Evolutionary conservation across 1,140 invertebrate species (phyloP).

Genomic region (Xylocopa sonorina): DNA sequence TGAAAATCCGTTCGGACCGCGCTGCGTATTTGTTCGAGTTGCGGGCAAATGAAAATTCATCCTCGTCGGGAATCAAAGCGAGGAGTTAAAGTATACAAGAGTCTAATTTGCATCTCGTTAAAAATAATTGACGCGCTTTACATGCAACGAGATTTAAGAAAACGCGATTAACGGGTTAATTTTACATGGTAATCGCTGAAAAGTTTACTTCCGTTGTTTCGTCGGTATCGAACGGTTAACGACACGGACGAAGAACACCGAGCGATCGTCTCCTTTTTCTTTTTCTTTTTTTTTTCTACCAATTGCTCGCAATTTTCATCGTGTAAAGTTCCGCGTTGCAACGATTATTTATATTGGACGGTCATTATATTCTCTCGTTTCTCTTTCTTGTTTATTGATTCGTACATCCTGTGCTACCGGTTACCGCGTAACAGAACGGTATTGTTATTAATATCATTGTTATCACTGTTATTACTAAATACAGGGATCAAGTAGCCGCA

Average conservation of each 20-base stretch:
- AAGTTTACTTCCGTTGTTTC: background rate
- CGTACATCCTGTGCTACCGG: no score
- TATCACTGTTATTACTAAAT: background rate
- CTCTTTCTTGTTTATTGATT: background rate
- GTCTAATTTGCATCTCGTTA: constrained; percentile 9
- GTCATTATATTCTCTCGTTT: no score
- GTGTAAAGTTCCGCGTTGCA: background rate
- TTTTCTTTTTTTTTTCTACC: no score
- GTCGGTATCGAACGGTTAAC: background rate
- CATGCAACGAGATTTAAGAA: background rate
- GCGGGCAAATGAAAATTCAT: background rate
- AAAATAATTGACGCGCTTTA: background rate
- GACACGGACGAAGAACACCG: background rate
- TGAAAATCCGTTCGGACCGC: background rate
- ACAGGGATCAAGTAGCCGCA: background rate
- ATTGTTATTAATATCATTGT: background rate
- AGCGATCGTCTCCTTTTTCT: background rate
- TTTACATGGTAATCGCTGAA: no score
- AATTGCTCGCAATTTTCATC: background rate
- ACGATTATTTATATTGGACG: background rate
- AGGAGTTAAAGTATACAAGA: background rate
- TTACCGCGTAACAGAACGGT: background rate
- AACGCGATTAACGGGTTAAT: background rate
- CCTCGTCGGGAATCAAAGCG: no score
- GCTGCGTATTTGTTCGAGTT: background rate